Conservation (phyloP, 2,888 invertebrate genomes). For the Galerucella calmariensis region DNA sequence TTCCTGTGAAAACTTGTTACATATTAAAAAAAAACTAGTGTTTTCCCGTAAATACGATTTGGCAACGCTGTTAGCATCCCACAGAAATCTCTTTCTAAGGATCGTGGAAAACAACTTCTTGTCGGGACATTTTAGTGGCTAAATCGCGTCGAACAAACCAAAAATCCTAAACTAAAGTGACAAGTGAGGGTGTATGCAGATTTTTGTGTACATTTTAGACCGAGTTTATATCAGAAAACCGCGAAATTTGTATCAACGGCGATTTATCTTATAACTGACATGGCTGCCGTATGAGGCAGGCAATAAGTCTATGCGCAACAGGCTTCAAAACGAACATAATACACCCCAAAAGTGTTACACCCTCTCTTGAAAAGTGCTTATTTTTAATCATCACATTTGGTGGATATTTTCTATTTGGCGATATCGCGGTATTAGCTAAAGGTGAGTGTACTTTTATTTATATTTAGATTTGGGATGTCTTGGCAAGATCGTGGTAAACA, state of each 20-base stretch:
- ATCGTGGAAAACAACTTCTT: conserved; percentile 70
- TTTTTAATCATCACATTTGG: conserved; percentile 25
- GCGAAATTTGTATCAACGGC: conserved; percentile 33
- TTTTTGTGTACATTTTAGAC: conserved; percentile 15
- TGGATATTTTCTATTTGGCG: conserved; percentile 28
- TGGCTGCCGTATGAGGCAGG: conserved; percentile 50
- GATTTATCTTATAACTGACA: conserved; percentile 43
- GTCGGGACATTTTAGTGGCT: conserved; percentile 67
- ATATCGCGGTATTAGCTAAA: conserved; percentile 40
- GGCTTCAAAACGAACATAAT: conserved; percentile 36
- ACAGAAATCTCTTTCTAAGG: conserved; percentile 71
- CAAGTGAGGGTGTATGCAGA: conserved; percentile 34
- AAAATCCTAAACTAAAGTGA: conserved; percentile 41
- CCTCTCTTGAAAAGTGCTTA: conserved; percentile 41
- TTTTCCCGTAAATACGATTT: background rate
- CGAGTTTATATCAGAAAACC: conserved; percentile 41
- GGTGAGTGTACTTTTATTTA: conserved; percentile 56
- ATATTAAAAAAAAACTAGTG: background rate
- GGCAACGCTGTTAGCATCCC: conserved; percentile 30
- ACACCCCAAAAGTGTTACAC: conserved; percentile 36
- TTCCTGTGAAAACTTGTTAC: no score
- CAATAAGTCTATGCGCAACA: conserved; percentile 49
- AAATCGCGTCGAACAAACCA: conserved; percentile 56
- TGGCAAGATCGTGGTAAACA: conserved; percentile 60
- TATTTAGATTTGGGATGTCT: conserved; percentile 55